A percentile compares a stretch with the other conserved stretches of the same genome.
Conservation (phyloP, 2,888 invertebrate species). For the Anaspis maculata region DNA sequence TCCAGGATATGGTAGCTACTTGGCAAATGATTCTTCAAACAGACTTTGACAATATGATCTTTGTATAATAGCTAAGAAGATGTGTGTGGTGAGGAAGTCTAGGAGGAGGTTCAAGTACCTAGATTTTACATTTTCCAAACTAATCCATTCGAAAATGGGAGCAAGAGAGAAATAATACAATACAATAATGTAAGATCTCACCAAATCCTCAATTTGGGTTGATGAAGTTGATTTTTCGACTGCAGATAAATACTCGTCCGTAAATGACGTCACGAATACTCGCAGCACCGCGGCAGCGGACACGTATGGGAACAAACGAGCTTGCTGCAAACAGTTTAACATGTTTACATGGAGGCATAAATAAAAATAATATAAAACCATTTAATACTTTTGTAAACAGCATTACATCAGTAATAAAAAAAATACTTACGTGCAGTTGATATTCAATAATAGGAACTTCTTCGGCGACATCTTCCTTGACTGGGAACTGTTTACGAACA, state of each 20-base stretch:
- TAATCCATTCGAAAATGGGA: too few species aligned
- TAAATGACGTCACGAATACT: constrained; percentile 57
- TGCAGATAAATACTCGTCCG: constrained; percentile 56
- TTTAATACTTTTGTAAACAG: not conserved
- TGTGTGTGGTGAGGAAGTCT: too few species aligned
- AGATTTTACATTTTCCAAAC: too few species aligned
- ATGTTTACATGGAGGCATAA: too few species aligned
- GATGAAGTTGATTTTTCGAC: constrained; percentile 56
- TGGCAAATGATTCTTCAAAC: too few species aligned
- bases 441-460: constrained; percentile 78
- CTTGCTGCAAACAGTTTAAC: constrained; percentile 56
- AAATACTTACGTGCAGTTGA: constrained; percentile 61
- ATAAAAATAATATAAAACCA: not conserved
- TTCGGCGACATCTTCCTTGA: constrained; percentile 38
- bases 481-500: constrained; percentile 66
- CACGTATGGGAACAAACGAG: constrained; percentile 69
- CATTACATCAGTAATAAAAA: not conserved
- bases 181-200: constrained; percentile 26
- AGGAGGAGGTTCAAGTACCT: too few species aligned
- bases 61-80: too few species aligned
- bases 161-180: too few species aligned
- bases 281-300: constrained; percentile 61
- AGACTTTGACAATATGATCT: too few species aligned
- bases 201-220: constrained; percentile 31
- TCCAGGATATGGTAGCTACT: too few species aligned